Conservation (phyloP, 2,113 vertebrate species). For the Serranochromis macrocephalus region DNA sequence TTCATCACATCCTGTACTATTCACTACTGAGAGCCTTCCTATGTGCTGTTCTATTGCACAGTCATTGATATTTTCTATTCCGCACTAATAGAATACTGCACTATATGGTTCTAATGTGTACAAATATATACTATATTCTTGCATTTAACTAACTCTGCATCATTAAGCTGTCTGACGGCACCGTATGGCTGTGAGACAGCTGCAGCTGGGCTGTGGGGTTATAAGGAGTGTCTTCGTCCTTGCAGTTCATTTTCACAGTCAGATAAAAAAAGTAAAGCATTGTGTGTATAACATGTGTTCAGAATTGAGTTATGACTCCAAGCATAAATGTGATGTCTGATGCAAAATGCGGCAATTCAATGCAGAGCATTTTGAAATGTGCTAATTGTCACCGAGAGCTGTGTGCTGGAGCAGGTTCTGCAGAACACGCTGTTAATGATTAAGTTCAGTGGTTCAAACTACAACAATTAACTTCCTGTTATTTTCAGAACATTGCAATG, state of each 20-base stretch:
- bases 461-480: not conserved
- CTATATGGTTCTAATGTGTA: not conserved
- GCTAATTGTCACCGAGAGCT: not conserved
- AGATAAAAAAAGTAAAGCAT: not conserved
- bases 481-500: not conserved
- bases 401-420: not conserved
- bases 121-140: not conserved
- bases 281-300: not conserved
- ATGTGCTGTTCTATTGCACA: not conserved
- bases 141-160: not conserved
- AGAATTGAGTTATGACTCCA: not conserved
- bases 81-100: not conserved
- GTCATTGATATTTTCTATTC: not conserved
- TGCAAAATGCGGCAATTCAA: not conserved
- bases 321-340: not conserved
- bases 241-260: not conserved
- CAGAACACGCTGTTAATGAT: not conserved
- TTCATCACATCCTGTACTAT: not conserved
- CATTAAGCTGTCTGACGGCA: not conserved
- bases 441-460: not conserved
- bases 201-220: not conserved
- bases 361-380: not conserved
- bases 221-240: not conserved
- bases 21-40: not conserved
- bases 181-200: not conserved